phyloP scores from a whole-genome alignment of 1,140 invertebrate genomes.

The Ceratitis capitata region DNA sequence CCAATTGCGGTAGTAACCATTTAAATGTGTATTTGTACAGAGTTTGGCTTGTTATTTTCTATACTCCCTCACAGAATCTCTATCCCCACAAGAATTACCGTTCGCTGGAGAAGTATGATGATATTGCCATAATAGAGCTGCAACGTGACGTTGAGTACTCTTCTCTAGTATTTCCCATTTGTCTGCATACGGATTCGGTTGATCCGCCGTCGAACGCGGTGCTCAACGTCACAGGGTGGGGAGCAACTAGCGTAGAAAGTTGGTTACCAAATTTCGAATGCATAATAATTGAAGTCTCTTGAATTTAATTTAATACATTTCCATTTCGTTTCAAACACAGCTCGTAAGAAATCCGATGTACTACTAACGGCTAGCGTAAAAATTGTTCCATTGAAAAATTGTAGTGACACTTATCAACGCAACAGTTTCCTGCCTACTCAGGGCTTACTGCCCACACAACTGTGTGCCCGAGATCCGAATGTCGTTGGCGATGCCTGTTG shows the following conservation, averaged over 20 bases:
- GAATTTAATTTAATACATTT: neutral
- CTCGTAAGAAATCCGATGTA: constrained; percentile 45
- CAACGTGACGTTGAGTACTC: constrained; percentile 41
- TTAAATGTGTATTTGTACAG: neutral
- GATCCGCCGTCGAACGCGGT: constrained; percentile 48
- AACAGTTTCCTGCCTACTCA: neutral
- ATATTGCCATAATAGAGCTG: constrained; percentile 56
- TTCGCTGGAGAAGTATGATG: constrained; percentile 51
- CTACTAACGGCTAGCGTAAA: constrained; percentile 50
- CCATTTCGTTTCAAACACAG: neutral
- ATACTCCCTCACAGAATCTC: neutral
- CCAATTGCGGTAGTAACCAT: constrained; percentile 28
- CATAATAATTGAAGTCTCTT: constrained; percentile 38
- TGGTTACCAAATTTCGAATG: too few relatives aligned
- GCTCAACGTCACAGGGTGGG: constrained; percentile 56
- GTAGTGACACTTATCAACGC: constrained; percentile 41
- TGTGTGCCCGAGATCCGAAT: constrained; percentile 67
- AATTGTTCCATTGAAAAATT: constrained; percentile 47
- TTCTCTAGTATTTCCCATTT: constrained; percentile 48
- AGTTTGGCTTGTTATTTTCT: neutral
- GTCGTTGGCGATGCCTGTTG: constrained; percentile 71
- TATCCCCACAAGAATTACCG: constrained; percentile 54
- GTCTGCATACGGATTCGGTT: constrained; percentile 48
- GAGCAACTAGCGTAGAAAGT: constrained; percentile 50
- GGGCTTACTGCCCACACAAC: constrained; percentile 56